Conservation (phyloP, 2,888 invertebrate genomes). For the Furcula furcula region DNA sequence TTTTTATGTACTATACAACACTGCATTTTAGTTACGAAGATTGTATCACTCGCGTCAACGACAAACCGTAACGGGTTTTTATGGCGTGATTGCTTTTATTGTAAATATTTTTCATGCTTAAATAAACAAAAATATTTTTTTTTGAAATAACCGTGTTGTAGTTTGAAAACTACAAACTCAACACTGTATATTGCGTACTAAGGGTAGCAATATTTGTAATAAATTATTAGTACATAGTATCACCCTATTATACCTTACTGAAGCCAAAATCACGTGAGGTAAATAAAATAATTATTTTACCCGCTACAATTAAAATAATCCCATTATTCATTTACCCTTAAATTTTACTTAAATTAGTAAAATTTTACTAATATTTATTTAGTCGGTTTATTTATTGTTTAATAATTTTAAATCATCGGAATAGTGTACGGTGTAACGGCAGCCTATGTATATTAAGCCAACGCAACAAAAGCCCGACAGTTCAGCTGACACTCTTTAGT, state of each 20-base stretch:
- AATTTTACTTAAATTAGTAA: neutral
- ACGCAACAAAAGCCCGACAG: conserved; percentile 27
- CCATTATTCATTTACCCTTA: too few species aligned
- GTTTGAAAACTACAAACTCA: too few species aligned
- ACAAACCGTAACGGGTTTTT: too few species aligned
- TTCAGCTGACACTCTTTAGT: conserved; percentile 27
- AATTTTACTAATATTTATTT: neutral
- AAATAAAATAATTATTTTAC: neutral
- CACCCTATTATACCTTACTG: neutral
- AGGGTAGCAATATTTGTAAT: too few species aligned
- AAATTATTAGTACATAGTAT: too few species aligned
- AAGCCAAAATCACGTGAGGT: neutral
- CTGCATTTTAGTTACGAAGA: too few species aligned
- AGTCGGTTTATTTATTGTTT: neutral
- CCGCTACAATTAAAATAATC: neutral
- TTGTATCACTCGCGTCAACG: too few species aligned
- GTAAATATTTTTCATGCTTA: too few species aligned
- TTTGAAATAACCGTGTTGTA: too few species aligned
- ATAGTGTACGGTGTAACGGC: conserved; percentile 14
- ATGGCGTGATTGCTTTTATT: too few species aligned
- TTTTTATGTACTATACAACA: neutral
- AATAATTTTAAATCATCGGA: neutral
- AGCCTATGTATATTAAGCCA: conserved; percentile 8
- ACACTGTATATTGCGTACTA: too few species aligned
- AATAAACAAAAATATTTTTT: too few species aligned